Evolutionary conservation across 2,113 vertebrate species (phyloP), one percentile per base, ranked within the genome.

Genomic region (Tragelaphus scriptus): DNA sequence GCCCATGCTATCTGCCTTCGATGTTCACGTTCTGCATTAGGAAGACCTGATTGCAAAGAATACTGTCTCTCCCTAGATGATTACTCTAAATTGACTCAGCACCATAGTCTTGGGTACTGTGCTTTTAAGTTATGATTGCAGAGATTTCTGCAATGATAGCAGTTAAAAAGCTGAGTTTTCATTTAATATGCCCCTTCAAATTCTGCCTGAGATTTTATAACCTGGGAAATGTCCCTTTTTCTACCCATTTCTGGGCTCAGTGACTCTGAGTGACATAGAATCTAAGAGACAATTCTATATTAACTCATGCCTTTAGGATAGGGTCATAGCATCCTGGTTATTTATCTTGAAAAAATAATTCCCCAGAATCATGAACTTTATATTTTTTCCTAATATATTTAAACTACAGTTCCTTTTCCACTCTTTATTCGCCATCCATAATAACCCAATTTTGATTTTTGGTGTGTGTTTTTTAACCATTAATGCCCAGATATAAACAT

Each of bases 271-370:
- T 3, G 49, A 88, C 21, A 65, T 28, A 87, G 28, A 16, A 59
- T n/a, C 59, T 90, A 6, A 23, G 30, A 86, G 15, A 94, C 1
- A 92, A 92, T 84, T 96, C 63, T 81, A 32, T 85, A 61, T 90
- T 61, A 58, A 90, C 92, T 17, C 36, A 14, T 19, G 49, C 6
- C n/a, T 77, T 93, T 95, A 79, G 16, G 36, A 85, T 63, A 71
- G 9, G 2, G 11, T 4, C 17, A 53, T 8, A 30, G 12, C 26
- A 91, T 97, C 51, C 17, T 65, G 21, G 4, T 77, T 91, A 15
- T 95, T 95, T 92, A 92, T 85, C 12, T 63, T 93, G 53, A 94
- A 85, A 30, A 93, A 63, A 58, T 17, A 44, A 32, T 47, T 89
- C 92, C 32, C 51, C 47, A 89, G 58, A 87, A 87, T 65, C 13